Base-by-base conservation (phyloP, 2,888 invertebrate genomes). In the Psococerastis gibbosa region DNA sequence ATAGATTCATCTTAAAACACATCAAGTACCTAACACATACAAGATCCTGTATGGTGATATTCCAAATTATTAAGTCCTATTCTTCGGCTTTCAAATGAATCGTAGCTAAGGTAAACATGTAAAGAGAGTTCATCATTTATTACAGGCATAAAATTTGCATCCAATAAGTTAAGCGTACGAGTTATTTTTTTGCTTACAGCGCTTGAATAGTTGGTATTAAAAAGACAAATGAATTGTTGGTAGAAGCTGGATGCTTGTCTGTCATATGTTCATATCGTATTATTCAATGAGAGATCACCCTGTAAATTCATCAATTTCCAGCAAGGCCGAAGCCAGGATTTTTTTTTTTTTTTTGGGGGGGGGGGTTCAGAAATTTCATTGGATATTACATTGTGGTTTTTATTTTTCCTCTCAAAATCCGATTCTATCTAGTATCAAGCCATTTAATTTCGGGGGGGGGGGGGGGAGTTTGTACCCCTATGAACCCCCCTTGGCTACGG, bases 211-310 rank as follows among this genome's bases (percentile, higher is more conserved):
- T 38, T 38, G 38, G 22, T 38, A 38, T 38, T 38, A 38, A 38
- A 38, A 38, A 38, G 38, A 38, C 38, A 38, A 38, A 38, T 38
- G 38, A 38, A 18, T 38, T n/a, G 17, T 20, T 38, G 38, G 17
- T 38, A 38, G 38, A 22, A 20, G n/a, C 17, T 13, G 17, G 38
- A 38, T 38, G 11, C 8, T 27, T 27, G 27, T 11, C 27, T 9
- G 11, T 27, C n/a, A n/a, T n/a, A n/a, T n/a, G n/a, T n/a, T n/a
- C n/a, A n/a, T n/a, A n/a, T n/a, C n/a, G n/a, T n/a, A n/a, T n/a
- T n/a, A n/a, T n/a, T n/a, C n/a, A n/a, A n/a, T n/a, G n/a, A n/a
- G n/a, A n/a, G n/a, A n/a, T n/a, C n/a, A n/a, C n/a, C n/a, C n/a
- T n/a, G n/a, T n/a, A n/a, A n/a, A n/a, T n/a, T n/a, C n/a, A n/a